Evolutionary conservation across 2,888 invertebrate species (phyloP).

Genomic region (Drosophila mayaguana): DNA sequence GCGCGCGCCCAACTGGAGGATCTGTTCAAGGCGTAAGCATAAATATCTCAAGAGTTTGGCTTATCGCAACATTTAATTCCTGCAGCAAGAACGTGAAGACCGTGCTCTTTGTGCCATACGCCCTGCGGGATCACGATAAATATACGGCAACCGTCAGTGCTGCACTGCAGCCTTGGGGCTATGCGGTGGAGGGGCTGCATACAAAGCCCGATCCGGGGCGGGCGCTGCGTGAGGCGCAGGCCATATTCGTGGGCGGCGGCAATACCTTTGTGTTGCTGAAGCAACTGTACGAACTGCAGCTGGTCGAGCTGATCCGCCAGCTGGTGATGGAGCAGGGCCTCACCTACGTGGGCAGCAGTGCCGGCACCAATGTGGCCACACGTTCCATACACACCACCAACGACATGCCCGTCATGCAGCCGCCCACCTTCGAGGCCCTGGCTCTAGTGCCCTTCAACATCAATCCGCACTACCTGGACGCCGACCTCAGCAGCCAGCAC

Average conservation of each 20-base stretch:
- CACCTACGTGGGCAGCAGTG: slow-evolving; percentile 92
- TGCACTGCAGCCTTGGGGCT: slow-evolving; percentile 88
- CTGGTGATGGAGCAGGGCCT: slow-evolving; percentile 88
- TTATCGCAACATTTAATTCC: slow-evolving; percentile 37
- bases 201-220: slow-evolving; percentile 86
- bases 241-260: slow-evolving; percentile 92
- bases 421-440: slow-evolving; percentile 89
- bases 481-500: slow-evolving; percentile 87
- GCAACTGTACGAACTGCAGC: slow-evolving; percentile 88
- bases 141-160: slow-evolving; percentile 88
- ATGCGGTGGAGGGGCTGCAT: slow-evolving; percentile 89
- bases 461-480: slow-evolving; percentile 93
- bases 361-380: slow-evolving; percentile 94
- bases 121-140: slow-evolving; percentile 88
- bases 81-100: slow-evolving; percentile 88
- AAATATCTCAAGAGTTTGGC: no score
- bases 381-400: slow-evolving; percentile 93
- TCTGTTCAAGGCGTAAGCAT: slow-evolving; percentile 87
- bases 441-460: slow-evolving; percentile 92
- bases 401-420: slow-evolving; percentile 94
- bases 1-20: slow-evolving; percentile 88
- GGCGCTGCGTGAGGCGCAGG: slow-evolving; percentile 88
- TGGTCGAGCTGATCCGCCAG: slow-evolving; percentile 88
- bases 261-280: slow-evolving; percentile 92
- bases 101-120: slow-evolving; percentile 91